Evolutionary conservation across 2,113 vertebrate species (phyloP).

Genomic region (Glaucomys volans): DNA sequence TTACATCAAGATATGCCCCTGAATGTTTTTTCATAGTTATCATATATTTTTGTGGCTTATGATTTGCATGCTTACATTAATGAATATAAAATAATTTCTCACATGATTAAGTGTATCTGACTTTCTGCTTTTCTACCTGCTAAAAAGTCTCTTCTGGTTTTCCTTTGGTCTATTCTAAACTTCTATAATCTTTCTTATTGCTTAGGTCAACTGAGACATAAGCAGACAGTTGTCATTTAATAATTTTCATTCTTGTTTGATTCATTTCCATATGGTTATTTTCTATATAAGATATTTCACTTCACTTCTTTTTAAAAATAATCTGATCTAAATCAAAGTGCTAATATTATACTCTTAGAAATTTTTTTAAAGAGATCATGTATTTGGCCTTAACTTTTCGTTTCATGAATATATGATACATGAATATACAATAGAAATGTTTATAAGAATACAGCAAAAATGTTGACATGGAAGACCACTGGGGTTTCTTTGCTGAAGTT

Average conservation of each 20-base stretch:
- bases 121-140: neutral
- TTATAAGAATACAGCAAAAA: neutral
- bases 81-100: neutral
- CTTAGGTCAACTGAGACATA: neutral
- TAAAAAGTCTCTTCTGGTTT: neutral
- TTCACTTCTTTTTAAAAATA: neutral
- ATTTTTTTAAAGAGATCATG: neutral
- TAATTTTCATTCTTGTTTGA: conserved; percentile 2
- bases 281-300: neutral
- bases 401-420: neutral
- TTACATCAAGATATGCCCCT: neutral
- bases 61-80: neutral
- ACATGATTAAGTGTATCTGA: neutral
- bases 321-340: neutral
- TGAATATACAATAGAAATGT: neutral
- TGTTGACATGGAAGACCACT: conserved; percentile 32
- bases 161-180: neutral
- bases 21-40: neutral
- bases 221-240: neutral
- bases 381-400: neutral
- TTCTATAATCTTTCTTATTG: neutral
- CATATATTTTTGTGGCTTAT: neutral
- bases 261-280: neutral
- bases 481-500: conserved; percentile 1
- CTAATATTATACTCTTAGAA: neutral